phyloP scores from a whole-genome alignment of 2,113 vertebrate species.

The Collichthys lucidus region DNA sequence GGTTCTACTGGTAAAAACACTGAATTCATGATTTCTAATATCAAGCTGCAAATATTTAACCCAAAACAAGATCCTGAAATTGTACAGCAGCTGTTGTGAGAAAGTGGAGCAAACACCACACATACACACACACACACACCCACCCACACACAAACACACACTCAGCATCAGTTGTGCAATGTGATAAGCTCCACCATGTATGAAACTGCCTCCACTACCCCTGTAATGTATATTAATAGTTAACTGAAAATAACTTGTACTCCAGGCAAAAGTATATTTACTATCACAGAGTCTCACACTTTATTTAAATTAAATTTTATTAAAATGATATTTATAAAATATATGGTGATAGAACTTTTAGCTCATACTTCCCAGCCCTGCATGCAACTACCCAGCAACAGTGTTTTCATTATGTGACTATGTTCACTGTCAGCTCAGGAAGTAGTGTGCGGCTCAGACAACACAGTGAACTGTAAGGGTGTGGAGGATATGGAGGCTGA shows the following conservation, averaged over 20 bases:
- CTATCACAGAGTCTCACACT: background rate
- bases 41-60: constrained; percentile 37
- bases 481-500: background rate
- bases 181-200: constrained; percentile 47
- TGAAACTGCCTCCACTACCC: constrained; percentile 24
- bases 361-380: background rate
- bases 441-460: constrained; percentile 4
- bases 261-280: constrained; percentile 34
- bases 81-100: constrained; percentile 44
- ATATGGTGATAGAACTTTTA: background rate
- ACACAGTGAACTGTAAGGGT: constrained; percentile 7
- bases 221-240: constrained; percentile 43
- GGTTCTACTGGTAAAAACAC: constrained; percentile 13
- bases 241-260: constrained; percentile 40
- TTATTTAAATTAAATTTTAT: constrained; percentile 12
- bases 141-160: constrained; percentile 12
- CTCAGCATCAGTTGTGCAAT: constrained; percentile 53
- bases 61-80: constrained; percentile 49
- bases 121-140: constrained; percentile 16
- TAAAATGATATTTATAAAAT: background rate
- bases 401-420: background rate
- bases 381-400: background rate
- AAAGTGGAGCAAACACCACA: constrained; percentile 41
- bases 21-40: constrained; percentile 30
- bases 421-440: constrained; percentile 35